A percentile compares a stretch with the other conserved stretches of the same genome.
phyloP scores from a whole-genome alignment of 2,888 invertebrate species.

The Boloria euphrosyne region DNA sequence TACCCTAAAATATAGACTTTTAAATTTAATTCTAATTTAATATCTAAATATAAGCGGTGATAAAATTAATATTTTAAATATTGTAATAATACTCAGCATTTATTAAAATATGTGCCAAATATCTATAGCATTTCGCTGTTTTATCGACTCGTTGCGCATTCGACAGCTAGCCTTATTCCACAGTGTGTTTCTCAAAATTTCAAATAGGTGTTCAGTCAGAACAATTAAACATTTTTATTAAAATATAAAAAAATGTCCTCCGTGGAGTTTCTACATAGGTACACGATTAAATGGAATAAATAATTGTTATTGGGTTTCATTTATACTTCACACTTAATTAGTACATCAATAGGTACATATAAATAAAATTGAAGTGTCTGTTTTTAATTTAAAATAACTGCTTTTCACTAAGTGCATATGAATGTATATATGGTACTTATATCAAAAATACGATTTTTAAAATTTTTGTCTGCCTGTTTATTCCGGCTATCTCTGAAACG shows the following conservation, averaged over 20 bases:
- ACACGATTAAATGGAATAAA: not conserved
- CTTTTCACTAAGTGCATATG: no score
- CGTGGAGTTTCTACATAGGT: no score
- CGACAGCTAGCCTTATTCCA: constrained; percentile 3
- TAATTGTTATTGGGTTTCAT: not conserved
- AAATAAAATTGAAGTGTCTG: no score
- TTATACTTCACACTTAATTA: not conserved
- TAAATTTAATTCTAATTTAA: not conserved
- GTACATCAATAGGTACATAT: no score
- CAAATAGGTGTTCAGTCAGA: not conserved
- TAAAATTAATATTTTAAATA: not conserved
- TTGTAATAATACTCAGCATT: constrained; percentile 11
- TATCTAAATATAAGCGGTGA: not conserved
- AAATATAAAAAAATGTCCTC: no score
- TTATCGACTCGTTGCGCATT: not conserved
- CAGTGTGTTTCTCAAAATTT: constrained; percentile 4
- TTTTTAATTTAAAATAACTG: no score
- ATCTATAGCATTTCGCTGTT: constrained; percentile 8
- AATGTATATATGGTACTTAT: no score
- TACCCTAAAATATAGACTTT: constrained; percentile 61
- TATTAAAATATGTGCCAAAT: constrained; percentile 14
- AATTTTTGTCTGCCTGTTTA: no score
- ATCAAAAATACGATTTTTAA: no score
- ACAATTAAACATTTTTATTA: not conserved
- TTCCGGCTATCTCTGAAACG: no score